phyloP scores from a whole-genome alignment of 2,797 vertebrate genomes.

The Helostoma temminkii region DNA sequence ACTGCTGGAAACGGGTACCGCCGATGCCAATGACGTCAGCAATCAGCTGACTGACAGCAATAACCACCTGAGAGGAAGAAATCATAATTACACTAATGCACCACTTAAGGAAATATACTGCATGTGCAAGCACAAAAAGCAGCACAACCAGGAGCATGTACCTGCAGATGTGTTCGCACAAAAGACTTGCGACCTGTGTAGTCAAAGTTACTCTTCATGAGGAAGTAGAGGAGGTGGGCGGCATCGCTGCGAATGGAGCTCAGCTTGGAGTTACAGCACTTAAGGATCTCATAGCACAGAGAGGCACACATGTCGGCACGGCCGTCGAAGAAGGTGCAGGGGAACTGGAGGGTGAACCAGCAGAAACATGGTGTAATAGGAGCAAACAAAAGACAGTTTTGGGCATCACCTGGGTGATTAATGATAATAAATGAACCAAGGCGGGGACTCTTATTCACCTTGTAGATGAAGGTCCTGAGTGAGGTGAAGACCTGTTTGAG shows the following conservation, averaged over 20 bases:
- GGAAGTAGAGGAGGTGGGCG: constrained; percentile 95
- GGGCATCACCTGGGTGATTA: background rate
- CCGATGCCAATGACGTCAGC: constrained; percentile 98
- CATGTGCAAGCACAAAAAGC: background rate
- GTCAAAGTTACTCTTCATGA: constrained; percentile 99
- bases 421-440: background rate
- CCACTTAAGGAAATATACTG: background rate
- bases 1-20: constrained; percentile 97
- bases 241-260: constrained; percentile 95
- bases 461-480: constrained; percentile 93
- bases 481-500: constrained; percentile 95
- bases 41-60: constrained; percentile 98
- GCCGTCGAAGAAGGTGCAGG: constrained; percentile 95
- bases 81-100: background rate
- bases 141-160: constrained; percentile 44
- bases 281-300: constrained; percentile 96
- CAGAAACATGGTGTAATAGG: background rate
- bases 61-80: constrained; percentile 88
- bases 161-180: constrained; percentile 96
- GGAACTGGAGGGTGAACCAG: constrained; percentile 85
- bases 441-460: constrained; percentile 81
- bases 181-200: constrained; percentile 96
- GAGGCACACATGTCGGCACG: constrained; percentile 97
- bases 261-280: constrained; percentile 97
- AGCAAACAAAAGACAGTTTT: background rate